A percentile compares a stretch with the other conserved stretches of the same genome.
Evolutionary conservation across 92 coral and sea anemone genomes (phyloP).

Genomic region (Actinostola sp.): DNA sequence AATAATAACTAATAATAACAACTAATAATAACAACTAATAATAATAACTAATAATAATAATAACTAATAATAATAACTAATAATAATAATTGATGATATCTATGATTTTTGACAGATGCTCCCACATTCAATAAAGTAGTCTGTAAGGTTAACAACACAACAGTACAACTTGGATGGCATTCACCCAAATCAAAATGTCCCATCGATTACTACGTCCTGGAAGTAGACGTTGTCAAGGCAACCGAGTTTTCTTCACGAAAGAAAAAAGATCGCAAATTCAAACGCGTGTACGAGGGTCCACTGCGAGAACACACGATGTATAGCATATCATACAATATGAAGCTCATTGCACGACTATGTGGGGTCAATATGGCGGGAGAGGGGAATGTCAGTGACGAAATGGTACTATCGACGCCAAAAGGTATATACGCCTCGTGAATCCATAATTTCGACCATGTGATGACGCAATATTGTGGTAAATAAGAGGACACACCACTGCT

Average conservation of each 20-base stretch:
- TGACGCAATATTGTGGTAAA: too few species aligned
- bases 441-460: too few species aligned
- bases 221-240: constrained; percentile 73
- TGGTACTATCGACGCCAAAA: constrained; percentile 79
- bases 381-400: constrained; percentile 73
- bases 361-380: constrained; percentile 80
- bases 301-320: constrained; percentile 66
- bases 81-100: too few species aligned
- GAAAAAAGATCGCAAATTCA: constrained; percentile 75
- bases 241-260: constrained; percentile 60
- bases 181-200: constrained; percentile 68
- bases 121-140: constrained; percentile 69
- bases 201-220: constrained; percentile 76
- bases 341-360: constrained; percentile 64
- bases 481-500: too few species aligned
- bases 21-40: too few species aligned
- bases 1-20: too few species aligned
- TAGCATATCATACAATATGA: constrained; percentile 81
- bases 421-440: too few species aligned
- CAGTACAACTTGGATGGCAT: constrained; percentile 70
- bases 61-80: too few species aligned
- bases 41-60: too few species aligned
- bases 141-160: constrained; percentile 79
- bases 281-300: constrained; percentile 82
- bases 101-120: constrained; percentile 48